A percentile compares a stretch with the other conserved stretches of the same genome.
Evolutionary conservation across 2,113 vertebrate genomes (phyloP).

Genomic region (Brachyhypopomus occidentalis): DNA sequence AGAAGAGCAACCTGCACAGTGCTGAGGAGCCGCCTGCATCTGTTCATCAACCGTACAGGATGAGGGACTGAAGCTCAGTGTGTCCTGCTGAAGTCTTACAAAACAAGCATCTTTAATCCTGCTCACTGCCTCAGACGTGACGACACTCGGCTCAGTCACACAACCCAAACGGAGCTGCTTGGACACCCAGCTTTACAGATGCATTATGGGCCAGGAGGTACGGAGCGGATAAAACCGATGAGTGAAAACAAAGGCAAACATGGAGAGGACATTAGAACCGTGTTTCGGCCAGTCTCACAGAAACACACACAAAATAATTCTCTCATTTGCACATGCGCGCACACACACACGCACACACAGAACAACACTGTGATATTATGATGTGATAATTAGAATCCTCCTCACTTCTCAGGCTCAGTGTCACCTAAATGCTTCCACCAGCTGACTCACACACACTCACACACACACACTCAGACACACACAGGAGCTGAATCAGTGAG

Average conservation of each 20-base stretch:
- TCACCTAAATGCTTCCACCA: conserved; percentile 57
- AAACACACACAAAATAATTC: conserved; percentile 27
- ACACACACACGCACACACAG: conserved; percentile 18
- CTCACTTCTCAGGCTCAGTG: conserved; percentile 56
- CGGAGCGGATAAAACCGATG: neutral
- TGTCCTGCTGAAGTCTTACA: conserved; percentile 6
- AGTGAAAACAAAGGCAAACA: conserved; percentile 20
- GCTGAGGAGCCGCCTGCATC: neutral
- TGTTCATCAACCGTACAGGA: conserved; percentile 18
- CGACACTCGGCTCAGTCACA: neutral
- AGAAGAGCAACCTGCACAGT: neutral
- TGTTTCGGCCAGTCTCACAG: conserved; percentile 20
- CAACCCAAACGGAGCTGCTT: neutral
- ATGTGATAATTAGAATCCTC: conserved; percentile 58
- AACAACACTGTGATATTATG: conserved; percentile 46
- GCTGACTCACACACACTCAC: conserved; percentile 54
- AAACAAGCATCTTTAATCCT: neutral
- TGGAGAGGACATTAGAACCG: conserved; percentile 16
- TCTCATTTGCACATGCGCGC: conserved; percentile 21
- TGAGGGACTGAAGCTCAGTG: neutral
- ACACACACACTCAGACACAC: conserved; percentile 45
- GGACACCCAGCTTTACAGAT: neutral
- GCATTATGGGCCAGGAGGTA: neutral
- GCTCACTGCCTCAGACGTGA: neutral
- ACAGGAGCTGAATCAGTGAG: conserved; percentile 29